Evolutionary conservation across 2,797 vertebrate genomes (phyloP), one percentile per base, ranked within the genome.

Genomic region (Bradypodion pumilum): DNA sequence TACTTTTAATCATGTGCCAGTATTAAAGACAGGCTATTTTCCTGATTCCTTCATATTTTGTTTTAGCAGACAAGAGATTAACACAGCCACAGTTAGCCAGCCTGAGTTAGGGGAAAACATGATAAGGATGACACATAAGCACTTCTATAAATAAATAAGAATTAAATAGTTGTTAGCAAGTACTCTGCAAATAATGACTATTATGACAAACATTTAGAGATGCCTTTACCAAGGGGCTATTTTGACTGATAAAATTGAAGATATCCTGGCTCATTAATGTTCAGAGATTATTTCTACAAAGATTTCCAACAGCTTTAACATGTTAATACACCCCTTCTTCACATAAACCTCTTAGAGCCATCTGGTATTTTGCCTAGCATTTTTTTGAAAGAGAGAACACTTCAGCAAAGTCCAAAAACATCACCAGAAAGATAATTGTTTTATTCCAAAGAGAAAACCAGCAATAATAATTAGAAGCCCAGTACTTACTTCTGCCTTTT

Each of bases 401-500:
- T 23, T 21, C 25, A 81, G 29, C 10, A 40, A 49, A 9, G 25
- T 75, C 5, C 44, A 82, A 40, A 7, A 29, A 37, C 7, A n/a
- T 42, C 19, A 59, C 29, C 29, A 83, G 1, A 6, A 60, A 66
- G 9, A 1, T 32, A 76, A 37, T 83, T 65, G 87, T 35, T 19
- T 84, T 84, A 73, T 32, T 82, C 13, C 81, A 49, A 44, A 85
- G 62, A 83, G 62, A 29, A 87, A 60, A 74, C 62, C 8, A 7
- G 7, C 85, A 80, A 0, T n/a, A 7, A 83, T 82, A 86, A 69
- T 32, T 10, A 76, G 77, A 81, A 83, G 3, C 25, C 27, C 37
- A 85, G 3, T 87, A 84, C 95, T 95, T 96, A 97, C 97, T 91
- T 97, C 96, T 84, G 97, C 96, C 95, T 96, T 97, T 94, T 97